phyloP scores from a whole-genome alignment of 2,113 vertebrate genomes.

The Elachura formosa region DNA sequence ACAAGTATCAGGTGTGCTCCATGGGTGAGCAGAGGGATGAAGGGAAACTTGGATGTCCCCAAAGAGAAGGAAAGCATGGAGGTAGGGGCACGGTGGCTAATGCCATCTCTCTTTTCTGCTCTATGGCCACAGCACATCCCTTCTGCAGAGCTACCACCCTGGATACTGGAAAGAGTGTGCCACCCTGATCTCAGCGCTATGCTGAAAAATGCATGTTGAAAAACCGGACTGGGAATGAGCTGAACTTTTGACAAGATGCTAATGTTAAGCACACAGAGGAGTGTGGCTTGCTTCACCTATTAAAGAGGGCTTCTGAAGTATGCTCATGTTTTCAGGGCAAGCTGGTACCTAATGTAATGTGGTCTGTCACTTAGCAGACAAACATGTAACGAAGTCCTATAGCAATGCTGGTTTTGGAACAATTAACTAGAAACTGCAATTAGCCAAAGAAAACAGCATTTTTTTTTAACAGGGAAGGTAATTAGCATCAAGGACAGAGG shows the following conservation, averaged over 20 bases:
- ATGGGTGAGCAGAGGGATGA: not conserved
- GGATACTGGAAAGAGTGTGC: not conserved
- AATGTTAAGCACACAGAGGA: rapidly evolving
- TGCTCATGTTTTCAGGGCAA: not conserved
- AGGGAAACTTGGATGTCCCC: not conserved
- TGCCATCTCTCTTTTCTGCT: not conserved
- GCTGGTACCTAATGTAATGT: not conserved
- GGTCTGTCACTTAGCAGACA: not conserved
- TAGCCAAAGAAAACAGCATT: not conserved
- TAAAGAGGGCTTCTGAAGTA: not conserved
- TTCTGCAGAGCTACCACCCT: not conserved
- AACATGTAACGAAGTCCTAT: not conserved
- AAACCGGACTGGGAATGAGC: not conserved
- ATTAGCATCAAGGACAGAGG: not conserved
- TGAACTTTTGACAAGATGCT: not conserved
- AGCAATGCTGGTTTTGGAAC: not conserved
- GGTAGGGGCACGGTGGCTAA: not conserved
- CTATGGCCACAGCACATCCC: not conserved
- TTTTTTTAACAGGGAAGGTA: not conserved
- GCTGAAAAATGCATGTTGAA: not conserved
- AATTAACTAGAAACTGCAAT: not conserved
- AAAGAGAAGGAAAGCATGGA: not conserved
- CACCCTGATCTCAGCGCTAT: not conserved
- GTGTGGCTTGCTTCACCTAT: not conserved
- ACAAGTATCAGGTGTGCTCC: not conserved